Evolutionary conservation across 2,888 invertebrate species (phyloP), one percentile per base, ranked within the genome.

Genomic region (Euclidia mi): DNA sequence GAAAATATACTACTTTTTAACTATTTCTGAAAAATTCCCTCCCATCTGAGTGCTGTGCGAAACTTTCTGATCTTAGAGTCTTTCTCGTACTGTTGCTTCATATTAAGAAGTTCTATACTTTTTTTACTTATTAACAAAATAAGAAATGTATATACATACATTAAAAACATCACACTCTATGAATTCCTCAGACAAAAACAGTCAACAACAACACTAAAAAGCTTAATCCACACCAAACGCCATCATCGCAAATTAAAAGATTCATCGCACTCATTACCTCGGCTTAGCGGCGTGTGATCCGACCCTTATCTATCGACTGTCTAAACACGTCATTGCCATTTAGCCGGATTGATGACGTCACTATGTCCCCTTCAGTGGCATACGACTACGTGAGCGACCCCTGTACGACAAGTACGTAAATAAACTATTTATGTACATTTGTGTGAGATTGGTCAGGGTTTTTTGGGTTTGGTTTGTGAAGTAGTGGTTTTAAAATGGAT

Each of bases 271-370:
- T 57, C 62, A 68, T 65, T 71, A 68, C 37, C 41, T 34, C 14
- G 57, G 15, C 34, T 45, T 56, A 15, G 51, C 55, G 65, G 60
- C 42, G 62, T 72, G 71, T 62, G 64, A 44, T 60, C 65, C 56
- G 47, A 56, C 68, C 71, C 70, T 72, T 60, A 65, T 52, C 57
- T 65, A 79, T 81, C 78, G 76, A 71, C 68, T 74, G 76, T 78
- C 78, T 73, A 53, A 53, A 62, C 85, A 86, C 84, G 85, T 84
- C 72, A 60, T 46, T 52, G 76, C 72, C 76, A 79, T 86, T 87
- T 88, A 84, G 76, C 79, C 79, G 81, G 81, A 87, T 87, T 86
- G 88, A 87, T 87, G 87, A 85, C 83, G 85, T 86, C 87, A 86
- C 78, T 81, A 77, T 77, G 79, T 82, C 82, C 81, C 76, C 76